Evolutionary conservation across 2,797 vertebrate genomes (phyloP), one percentile per base, ranked within the genome.

Genomic region (Coregonus ussuriensis): DNA sequence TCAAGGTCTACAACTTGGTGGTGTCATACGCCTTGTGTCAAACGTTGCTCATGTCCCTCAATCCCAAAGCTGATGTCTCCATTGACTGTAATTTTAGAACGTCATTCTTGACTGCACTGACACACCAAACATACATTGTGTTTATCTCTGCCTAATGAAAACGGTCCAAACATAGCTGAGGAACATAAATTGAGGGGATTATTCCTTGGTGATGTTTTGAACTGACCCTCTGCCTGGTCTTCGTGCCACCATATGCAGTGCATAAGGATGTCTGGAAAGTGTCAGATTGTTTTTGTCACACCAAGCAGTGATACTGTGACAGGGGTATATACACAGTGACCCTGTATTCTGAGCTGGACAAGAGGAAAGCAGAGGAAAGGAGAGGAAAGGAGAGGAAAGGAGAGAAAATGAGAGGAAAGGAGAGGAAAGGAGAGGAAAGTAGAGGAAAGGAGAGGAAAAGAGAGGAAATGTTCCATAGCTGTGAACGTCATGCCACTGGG

Each of bases 201-300:
- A 18, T 69, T 59, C 11, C 15, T 63, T 29, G 21, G 59, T 21
- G 3, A 65, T 76, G 71, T 74, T 72, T 77, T 29, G 35, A 62
- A 71, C 5, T 25, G 37, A 25, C 25, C 25, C 25, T 25, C 25
- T 25, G 25, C 25, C 25, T 25, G 25, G 25, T 25, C 25, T 25
- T 25, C 25, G 25, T 25, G 25, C 25, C 25, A 25, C 14, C 72
- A 65, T 62, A 35, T 41, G 59, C 25, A 25, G 25, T 25, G 25
- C 25, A 25, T 25, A 25, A 25, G 85, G 88, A 86, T 83, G 84
- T 89, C 89, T 88, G 89, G 82, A 88, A 86, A 84, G 72, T 84
- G 80, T 91, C 81, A 53, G 81, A 79, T 88, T 86, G 77, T 83
- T 78, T 74, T 41, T 35, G 72, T 67, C 62, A 4, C 77, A 80